Percentiles rank a stretch among this genome's conserved stretches.
Conservation (phyloP, 2,888 invertebrate genomes). For the Amphipyra tragopoginis region DNA sequence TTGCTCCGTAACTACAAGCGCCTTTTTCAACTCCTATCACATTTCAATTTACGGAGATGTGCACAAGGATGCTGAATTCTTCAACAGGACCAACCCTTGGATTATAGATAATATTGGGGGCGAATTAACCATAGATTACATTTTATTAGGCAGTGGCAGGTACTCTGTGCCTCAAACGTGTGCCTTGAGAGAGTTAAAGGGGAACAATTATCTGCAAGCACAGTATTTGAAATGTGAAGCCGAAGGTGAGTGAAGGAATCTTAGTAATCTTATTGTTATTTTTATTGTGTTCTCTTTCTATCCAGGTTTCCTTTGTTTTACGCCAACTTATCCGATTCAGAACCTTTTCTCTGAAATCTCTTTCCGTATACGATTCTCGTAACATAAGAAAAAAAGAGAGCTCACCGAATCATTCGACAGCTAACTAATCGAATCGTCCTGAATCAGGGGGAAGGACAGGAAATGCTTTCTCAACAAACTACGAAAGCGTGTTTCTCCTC, state of each 20-base stretch:
- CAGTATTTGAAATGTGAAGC: slow-evolving; percentile 76
- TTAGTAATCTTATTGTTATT: neutral
- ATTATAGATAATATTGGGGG: slow-evolving; percentile 75
- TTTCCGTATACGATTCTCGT: too few species aligned
- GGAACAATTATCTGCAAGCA: slow-evolving; percentile 71
- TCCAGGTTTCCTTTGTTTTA: too few species aligned
- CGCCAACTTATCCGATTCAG: too few species aligned
- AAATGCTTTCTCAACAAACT: too few species aligned
- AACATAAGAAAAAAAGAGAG: too few species aligned
- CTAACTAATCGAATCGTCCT: too few species aligned
- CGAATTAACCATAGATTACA: slow-evolving; percentile 66
- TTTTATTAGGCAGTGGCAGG: slow-evolving; percentile 70
- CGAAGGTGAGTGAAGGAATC: slow-evolving; percentile 58
- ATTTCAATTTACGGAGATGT: slow-evolving; percentile 61
- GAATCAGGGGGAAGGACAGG: too few species aligned
- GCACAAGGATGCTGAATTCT: slow-evolving; percentile 62
- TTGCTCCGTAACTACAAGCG: neutral
- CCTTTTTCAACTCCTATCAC: neutral
- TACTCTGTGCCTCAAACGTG: slow-evolving; percentile 76
- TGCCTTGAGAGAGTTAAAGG: slow-evolving; percentile 61
- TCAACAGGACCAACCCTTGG: slow-evolving; percentile 71
- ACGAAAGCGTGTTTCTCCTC: too few species aligned
- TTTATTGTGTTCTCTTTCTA: neutral
- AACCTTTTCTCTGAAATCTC: too few species aligned
- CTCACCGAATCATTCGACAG: too few species aligned